These are phyloP conservation scores for Sympetrum striolatum DNA, from an alignment of 2,888 invertebrate genomes.

Conservation along the genomic window DNA sequence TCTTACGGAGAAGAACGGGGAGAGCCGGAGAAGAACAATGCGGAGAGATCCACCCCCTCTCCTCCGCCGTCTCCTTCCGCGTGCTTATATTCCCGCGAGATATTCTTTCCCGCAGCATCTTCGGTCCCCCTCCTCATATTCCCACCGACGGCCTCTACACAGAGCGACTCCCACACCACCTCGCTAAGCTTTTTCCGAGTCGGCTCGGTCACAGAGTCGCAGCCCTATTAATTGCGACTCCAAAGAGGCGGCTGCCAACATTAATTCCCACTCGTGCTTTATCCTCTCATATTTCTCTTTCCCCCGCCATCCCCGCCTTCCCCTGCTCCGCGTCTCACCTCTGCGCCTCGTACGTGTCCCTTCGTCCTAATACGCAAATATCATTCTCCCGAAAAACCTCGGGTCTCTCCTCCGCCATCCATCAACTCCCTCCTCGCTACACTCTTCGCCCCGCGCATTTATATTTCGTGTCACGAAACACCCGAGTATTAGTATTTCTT, in stretches of 20 bases:
- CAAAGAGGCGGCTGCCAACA: constrained; percentile 38
- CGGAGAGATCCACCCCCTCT: not conserved
- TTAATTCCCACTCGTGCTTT: constrained; percentile 35
- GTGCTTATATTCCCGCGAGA: not conserved
- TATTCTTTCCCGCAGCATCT: not conserved
- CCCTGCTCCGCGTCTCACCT: too few relatives aligned
- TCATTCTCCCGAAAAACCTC: not conserved
- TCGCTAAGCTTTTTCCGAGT: not conserved
- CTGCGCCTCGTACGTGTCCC: not conserved
- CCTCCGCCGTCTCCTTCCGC: not conserved
- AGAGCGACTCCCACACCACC: not conserved
- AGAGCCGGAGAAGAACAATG: not conserved
- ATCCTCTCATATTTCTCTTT: constrained; percentile 33
- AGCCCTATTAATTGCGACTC: constrained; percentile 39
- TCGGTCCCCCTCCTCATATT: not conserved
- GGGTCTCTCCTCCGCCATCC: not conserved
- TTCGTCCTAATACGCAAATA: not conserved
- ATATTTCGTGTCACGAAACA: not conserved
- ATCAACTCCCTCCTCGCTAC: not conserved
- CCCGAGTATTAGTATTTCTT: not conserved
- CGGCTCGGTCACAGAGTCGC: constrained; percentile 30
- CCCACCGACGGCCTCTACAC: not conserved
- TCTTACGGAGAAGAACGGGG: not conserved
- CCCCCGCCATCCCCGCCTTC: not conserved
- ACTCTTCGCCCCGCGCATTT: not conserved